Percentiles rank a stretch among this genome's conserved stretches.
Evolutionary conservation across 2,888 invertebrate genomes (phyloP).

Genomic region (Thereva unica): DNA sequence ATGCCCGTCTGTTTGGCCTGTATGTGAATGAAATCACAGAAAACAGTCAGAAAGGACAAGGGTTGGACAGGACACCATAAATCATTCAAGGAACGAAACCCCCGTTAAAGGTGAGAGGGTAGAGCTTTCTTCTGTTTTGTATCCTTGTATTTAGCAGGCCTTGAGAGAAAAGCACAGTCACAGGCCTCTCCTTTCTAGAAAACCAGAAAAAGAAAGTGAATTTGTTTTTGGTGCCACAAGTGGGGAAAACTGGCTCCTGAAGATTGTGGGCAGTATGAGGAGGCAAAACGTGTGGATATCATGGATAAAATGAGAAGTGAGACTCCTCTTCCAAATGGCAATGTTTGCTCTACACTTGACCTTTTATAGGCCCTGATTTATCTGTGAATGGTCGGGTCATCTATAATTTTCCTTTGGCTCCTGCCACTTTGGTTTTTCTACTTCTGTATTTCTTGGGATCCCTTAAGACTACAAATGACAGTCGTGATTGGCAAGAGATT

Average conservation of each 20-base stretch:
- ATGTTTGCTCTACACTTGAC: slow-evolving; percentile 17
- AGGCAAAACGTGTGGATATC: too few relatives aligned
- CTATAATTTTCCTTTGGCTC: slow-evolving; percentile 26
- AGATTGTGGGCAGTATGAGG: too few relatives aligned
- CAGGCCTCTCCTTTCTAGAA: too few relatives aligned
- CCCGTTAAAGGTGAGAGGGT: slow-evolving; percentile 23
- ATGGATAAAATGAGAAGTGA: too few relatives aligned
- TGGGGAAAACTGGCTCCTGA: too few relatives aligned
- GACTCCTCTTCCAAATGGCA: neutral
- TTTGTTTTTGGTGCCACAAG: too few relatives aligned
- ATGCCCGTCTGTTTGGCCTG: neutral
- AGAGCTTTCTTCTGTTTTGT: slow-evolving; percentile 23
- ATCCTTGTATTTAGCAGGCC: neutral
- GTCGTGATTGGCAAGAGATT: slow-evolving; percentile 28
- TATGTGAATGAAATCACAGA: slow-evolving; percentile 43
- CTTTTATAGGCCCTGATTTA: slow-evolving; percentile 27
- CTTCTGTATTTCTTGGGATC: neutral
- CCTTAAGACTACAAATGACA: slow-evolving; percentile 27
- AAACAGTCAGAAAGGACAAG: slow-evolving; percentile 45
- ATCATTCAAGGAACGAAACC: slow-evolving; percentile 43
- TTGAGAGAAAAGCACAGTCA: slow-evolving; percentile 17
- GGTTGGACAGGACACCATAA: slow-evolving; percentile 46
- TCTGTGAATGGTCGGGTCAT: slow-evolving; percentile 28
- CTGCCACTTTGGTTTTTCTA: slow-evolving; percentile 6
- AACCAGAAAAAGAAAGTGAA: too few relatives aligned